phyloP scores from a whole-genome alignment of 2,797 vertebrate genomes.

The Clamator glandarius region DNA sequence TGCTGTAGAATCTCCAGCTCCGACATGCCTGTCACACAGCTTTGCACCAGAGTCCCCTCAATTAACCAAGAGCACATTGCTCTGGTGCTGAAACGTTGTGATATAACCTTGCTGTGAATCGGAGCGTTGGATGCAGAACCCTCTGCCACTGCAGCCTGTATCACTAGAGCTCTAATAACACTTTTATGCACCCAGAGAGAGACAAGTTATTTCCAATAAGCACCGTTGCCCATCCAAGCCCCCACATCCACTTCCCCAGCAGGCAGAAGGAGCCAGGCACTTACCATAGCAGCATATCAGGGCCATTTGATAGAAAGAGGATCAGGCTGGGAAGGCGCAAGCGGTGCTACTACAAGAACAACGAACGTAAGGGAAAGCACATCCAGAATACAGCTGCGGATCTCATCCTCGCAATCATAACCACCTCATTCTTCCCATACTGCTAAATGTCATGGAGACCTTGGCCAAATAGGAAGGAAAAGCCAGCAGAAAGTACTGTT shows the following conservation, averaged over 20 bases:
- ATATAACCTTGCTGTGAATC: not conserved
- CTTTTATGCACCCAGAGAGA: not conserved
- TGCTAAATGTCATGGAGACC: not conserved
- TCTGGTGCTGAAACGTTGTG: not conserved
- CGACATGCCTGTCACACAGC: not conserved
- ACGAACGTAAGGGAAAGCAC: not conserved
- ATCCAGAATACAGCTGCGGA: not conserved
- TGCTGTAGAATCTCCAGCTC: not conserved
- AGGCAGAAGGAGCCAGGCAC: not conserved
- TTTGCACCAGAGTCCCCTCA: not conserved
- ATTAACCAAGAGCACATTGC: not conserved
- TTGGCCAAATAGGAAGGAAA: not conserved
- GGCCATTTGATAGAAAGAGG: not conserved
- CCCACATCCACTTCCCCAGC: not conserved
- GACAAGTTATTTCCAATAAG: not conserved
- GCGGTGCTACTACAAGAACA: not conserved
- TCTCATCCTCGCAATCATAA: not conserved
- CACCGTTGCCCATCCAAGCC: not conserved
- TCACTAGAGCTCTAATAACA: not conserved
- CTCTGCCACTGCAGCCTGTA: not conserved
- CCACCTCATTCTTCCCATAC: constrained; percentile 27
- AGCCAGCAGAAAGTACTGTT: not conserved
- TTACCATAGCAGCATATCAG: not conserved
- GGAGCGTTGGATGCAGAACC: not conserved
- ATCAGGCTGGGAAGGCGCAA: accelerated